These are phyloP conservation scores for Micrastur ruficollis DNA, from an alignment of 2,797 vertebrate genomes.

Conservation along the genomic window DNA sequence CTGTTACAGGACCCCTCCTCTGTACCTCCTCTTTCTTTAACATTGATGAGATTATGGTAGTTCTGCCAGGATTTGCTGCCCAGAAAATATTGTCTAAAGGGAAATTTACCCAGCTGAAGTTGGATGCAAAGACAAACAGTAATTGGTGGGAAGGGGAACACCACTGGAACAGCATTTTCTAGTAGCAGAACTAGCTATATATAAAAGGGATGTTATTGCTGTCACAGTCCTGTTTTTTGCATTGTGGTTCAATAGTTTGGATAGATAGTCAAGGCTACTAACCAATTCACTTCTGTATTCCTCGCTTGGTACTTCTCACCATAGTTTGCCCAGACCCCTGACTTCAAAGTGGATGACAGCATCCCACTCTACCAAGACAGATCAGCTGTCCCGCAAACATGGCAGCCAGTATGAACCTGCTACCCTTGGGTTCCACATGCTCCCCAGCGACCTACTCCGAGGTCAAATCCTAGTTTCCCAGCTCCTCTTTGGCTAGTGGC, in stretches of 20 bases:
- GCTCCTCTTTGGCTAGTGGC: background rate
- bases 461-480: background rate
- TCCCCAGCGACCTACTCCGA: background rate
- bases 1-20: background rate
- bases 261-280: background rate
- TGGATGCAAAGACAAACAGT: background rate
- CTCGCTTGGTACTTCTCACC: background rate
- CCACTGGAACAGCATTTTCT: background rate
- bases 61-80: background rate
- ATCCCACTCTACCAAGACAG: background rate
- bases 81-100: background rate
- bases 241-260: background rate
- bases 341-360: background rate
- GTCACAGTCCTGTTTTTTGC: background rate
- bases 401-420: background rate
- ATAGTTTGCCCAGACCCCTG: background rate
- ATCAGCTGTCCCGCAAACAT: background rate
- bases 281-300: background rate
- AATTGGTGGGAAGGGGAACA: background rate
- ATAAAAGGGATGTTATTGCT: background rate
- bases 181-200: background rate
- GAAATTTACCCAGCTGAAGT: background rate
- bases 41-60: background rate
- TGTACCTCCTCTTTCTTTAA: background rate
- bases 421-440: background rate